Percentiles rank a stretch among this genome's conserved stretches.
phyloP scores from a whole-genome alignment of 2,888 invertebrate species.

The Girardia tigrina region DNA sequence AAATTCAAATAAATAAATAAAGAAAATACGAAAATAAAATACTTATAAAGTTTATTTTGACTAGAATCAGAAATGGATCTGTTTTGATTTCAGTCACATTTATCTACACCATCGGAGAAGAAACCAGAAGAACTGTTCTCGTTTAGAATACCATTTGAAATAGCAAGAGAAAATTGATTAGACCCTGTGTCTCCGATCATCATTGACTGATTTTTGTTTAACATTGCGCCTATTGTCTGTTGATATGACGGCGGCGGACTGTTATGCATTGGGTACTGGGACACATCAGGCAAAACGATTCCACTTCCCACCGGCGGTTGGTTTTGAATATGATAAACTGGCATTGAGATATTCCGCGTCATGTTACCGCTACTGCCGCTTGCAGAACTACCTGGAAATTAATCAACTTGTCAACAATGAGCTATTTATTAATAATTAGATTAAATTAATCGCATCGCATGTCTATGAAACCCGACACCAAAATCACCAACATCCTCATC shows the following conservation, averaged over 20 bases:
- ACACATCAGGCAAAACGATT: not conserved
- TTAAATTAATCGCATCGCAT: not conserved
- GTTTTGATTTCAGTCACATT: constrained; percentile 16
- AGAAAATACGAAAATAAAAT: not conserved
- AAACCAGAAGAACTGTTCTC: constrained; percentile 20
- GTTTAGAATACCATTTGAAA: constrained; percentile 18
- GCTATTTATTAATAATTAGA: not conserved
- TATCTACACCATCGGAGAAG: constrained; percentile 12
- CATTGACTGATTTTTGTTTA: not conserved
- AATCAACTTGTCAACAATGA: not conserved
- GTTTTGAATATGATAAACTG: constrained; percentile 11
- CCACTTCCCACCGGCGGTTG: not conserved
- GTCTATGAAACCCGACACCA: too few species aligned
- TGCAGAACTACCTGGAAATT: constrained; percentile 6
- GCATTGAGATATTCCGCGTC: not conserved
- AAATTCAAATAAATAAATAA: too few species aligned
- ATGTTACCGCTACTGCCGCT: not conserved
- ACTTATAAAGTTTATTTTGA: not conserved
- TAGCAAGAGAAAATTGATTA: constrained; percentile 1
- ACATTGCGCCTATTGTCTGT: not conserved
- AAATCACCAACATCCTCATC: too few species aligned
- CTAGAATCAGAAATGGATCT: not conserved
- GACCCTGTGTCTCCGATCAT: not conserved
- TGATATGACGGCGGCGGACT: constrained; percentile 2
- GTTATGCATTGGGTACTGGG: constrained; percentile 12